Conservation (phyloP, 2,888 invertebrate species). For the Hipparchia semele region DNA sequence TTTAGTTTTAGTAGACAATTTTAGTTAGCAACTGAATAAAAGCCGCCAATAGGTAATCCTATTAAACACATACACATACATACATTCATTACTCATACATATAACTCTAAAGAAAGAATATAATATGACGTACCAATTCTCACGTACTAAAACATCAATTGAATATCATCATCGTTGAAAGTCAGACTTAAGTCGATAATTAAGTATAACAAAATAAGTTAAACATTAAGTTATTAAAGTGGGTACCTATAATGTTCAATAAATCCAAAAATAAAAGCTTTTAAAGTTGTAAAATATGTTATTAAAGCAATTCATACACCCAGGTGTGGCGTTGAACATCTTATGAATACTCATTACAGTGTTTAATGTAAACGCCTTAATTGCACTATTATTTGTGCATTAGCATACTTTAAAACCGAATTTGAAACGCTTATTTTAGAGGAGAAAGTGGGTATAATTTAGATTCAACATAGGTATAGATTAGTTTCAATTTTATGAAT, state of each 20-base stretch:
- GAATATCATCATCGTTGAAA: too few species aligned
- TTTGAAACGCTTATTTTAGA: slow-evolving; percentile 33
- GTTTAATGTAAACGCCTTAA: slow-evolving; percentile 41
- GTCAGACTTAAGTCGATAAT: too few species aligned
- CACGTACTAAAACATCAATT: too few species aligned
- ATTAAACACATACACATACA: too few species aligned
- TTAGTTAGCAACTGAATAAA: too few species aligned
- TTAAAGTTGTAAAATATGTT: slow-evolving; percentile 29
- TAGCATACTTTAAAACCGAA: slow-evolving; percentile 43
- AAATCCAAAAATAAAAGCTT: slow-evolving; percentile 20
- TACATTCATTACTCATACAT: not conserved
- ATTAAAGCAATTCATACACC: slow-evolving; percentile 29
- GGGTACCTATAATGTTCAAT: slow-evolving; percentile 14
- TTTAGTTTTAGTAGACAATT: too few species aligned
- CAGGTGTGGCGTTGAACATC: slow-evolving; percentile 22
- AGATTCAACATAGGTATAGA: slow-evolving; percentile 4
- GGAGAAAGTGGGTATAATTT: slow-evolving; percentile 40
- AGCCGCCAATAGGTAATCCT: too few species aligned
- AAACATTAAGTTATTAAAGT: slow-evolving; percentile 2
- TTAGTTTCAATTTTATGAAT: not conserved
- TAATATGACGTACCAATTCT: too few species aligned
- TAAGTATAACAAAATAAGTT: not conserved
- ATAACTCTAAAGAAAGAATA: too few species aligned
- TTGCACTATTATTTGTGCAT: slow-evolving; percentile 46
- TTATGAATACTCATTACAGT: slow-evolving; percentile 37